Base-by-base conservation (phyloP, 2,888 invertebrate genomes). In the Amphipoea lucens region DNA sequence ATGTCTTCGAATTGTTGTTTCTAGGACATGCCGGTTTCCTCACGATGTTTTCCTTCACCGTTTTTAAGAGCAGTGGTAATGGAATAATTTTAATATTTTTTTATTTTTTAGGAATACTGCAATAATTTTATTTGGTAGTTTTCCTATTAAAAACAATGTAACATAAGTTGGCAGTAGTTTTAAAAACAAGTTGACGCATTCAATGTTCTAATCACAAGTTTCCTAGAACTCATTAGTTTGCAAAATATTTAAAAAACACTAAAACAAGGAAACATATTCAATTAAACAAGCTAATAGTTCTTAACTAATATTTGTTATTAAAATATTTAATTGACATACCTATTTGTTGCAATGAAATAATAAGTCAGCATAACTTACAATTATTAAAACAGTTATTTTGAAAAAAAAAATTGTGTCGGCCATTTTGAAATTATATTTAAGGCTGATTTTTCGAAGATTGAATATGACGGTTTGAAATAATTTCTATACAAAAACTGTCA, bases 181-280 rank as follows among this genome's bases (percentile, higher is more conserved):
- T 67, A 12, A 86, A 65, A 75, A 78, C 40, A 65, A 67, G 23
- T 66, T 78, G 75, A 78, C 78, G 60, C 68, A 74, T 12, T 70
- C 20, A 57, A 63, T 42, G 29, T 40, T 68, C 20, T 70, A 67
- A 67, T 78, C 54, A 17, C 11, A 40, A 40, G 75, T 63, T 84
- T 40, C 63, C 74, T 78, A 78, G 73, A 83, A 62, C 65, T 83
- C 57, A 76, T 86, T 84, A 87, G 74, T 48, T 62, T 12, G 68
- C 17, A 65, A 76, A 85, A 83, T 85, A 83, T 74, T 74, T 0
- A 71, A 83, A 86, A 85, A 85, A 36, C 20, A 67, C 40, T 40
- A 54, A 83, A 86, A 87, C 71, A 68, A 85, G 84, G 87, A 87
- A 85, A 85, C 67, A 45, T 66, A 78, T 68, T 68, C 12, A 68